Base-by-base conservation (phyloP, 1,140 invertebrate species). In the Ditylenchus dipsaci region DNA sequence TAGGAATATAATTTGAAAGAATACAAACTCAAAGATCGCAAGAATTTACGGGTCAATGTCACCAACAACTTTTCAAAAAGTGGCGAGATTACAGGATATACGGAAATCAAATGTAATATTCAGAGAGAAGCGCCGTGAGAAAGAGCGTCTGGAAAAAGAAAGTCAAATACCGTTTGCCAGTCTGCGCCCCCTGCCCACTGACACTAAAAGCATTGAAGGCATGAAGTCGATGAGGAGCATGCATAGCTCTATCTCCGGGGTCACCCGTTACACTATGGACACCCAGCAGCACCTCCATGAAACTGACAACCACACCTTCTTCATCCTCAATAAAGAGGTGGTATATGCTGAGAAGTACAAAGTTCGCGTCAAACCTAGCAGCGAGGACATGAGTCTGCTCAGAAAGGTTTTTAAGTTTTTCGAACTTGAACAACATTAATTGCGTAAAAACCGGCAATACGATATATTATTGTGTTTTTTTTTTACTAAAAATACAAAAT, bases 251-350 rank as follows among this genome's bases (percentile, higher is more conserved):
- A 43, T 62, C 17, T 73, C 70, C 7, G 33, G 38, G 11, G 64
- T 26, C 29, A 76, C 67, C 19, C 63, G 71, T 42, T 47, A 63
- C n/a, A 74, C 73, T 19, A 67, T 30, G 45, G 65, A 78, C 29
- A 77, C 63, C 21, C 27, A 67, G 23, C 23, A 45, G 53, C n/a
- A n/a, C n/a, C n/a, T n/a, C n/a, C n/a, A n/a, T n/a, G 77, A 79
- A 42, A 79, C 79, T 13, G 78, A 80, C 11, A 65, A 63, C 21
- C 78, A 80, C 38, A 69, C 43, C 9, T 77, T 69, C 65, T 79
- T 82, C 63, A 26, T 76, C n/a, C 74, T 74, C 38, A 72, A 74
- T 26, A 63, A 67, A 38, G 72, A 82, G 53, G 49, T 79, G 19
- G 79, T 79, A 9, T 71, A 72, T 38, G 78, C 76, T 5, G 67